Percentiles rank a stretch among this genome's conserved stretches.
These are phyloP conservation scores for Hippocampus kuda DNA, from an alignment of 2,797 vertebrate species.

Conservation along the genomic window DNA sequence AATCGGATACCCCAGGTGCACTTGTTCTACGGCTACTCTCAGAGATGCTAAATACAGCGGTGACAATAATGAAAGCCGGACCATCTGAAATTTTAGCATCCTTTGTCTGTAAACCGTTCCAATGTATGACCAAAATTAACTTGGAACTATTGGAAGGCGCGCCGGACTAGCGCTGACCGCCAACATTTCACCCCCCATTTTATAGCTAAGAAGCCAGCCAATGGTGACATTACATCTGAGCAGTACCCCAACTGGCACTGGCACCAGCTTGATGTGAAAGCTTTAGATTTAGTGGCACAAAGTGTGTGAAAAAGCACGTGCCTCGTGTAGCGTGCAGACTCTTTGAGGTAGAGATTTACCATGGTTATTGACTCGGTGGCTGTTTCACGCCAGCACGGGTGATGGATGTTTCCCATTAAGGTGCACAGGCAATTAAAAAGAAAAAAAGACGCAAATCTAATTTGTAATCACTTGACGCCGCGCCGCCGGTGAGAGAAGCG, in stretches of 20 bases:
- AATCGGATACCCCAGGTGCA: background rate
- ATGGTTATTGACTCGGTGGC: background rate
- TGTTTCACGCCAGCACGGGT: background rate
- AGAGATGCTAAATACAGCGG: background rate
- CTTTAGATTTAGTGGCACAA: background rate
- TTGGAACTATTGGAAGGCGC: background rate
- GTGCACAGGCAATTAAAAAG: constrained; percentile 3
- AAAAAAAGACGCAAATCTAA: background rate
- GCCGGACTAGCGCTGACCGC: background rate
- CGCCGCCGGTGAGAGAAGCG: background rate
- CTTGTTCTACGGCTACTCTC: background rate
- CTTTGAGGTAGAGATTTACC: background rate
- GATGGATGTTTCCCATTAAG: constrained; percentile 8
- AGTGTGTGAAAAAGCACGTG: background rate
- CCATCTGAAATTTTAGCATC: background rate
- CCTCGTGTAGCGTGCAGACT: background rate
- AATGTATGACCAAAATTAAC: background rate
- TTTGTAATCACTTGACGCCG: background rate
- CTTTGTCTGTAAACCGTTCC: no score
- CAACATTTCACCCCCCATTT: background rate
- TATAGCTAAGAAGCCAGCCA: background rate
- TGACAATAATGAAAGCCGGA: background rate
- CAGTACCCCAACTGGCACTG: background rate
- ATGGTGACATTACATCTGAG: background rate
- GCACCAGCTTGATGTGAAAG: background rate